A percentile compares a stretch with the other conserved stretches of the same genome.
phyloP scores from a whole-genome alignment of 2,113 vertebrate species.

The Stomatorhinus ivindoensis region DNA sequence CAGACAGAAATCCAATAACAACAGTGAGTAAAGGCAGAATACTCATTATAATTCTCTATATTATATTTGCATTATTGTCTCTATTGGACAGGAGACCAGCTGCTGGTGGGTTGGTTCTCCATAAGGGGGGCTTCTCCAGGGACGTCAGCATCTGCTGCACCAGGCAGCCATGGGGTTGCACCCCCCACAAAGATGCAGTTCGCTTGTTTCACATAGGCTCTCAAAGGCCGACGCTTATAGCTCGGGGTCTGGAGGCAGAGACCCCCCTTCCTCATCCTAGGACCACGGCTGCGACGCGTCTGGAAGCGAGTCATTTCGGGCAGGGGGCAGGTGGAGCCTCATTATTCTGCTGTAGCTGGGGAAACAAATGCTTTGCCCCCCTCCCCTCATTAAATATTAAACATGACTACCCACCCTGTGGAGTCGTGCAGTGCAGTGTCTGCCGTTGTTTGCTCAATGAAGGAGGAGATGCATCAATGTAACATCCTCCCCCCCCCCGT shows the following conservation, averaged over 20 bases:
- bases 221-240: neutral
- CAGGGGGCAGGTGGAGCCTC: neutral
- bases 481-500: neutral
- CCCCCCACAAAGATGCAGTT: neutral
- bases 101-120: neutral
- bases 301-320: no score
- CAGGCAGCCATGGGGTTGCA: neutral
- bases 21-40: neutral
- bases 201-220: neutral
- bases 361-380: neutral
- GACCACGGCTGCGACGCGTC: neutral
- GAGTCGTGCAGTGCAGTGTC: neutral
- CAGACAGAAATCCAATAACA: neutral
- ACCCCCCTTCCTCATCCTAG: neutral
- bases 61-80: neutral
- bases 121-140: neutral
- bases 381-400: neutral
- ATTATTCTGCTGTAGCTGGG: neutral
- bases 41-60: neutral
- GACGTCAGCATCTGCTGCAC: neutral
- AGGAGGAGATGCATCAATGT: neutral
- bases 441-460: neutral
- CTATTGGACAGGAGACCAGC: neutral
- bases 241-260: neutral
- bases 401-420: neutral